A percentile compares a stretch with the other conserved stretches of the same genome.
Evolutionary conservation across 2,888 invertebrate species (phyloP).

Genomic region (Mimas tiliae): DNA sequence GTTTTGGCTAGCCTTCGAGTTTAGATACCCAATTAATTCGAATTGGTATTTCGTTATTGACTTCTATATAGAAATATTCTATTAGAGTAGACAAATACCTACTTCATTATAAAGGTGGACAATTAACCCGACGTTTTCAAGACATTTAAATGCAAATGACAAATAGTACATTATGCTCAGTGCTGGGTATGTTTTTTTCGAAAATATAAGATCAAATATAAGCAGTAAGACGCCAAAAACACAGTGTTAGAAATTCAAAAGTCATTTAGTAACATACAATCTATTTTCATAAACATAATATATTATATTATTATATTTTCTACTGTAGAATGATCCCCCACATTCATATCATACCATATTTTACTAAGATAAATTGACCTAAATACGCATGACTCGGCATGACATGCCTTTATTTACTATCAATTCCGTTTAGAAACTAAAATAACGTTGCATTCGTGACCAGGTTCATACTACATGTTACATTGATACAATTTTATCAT

Average conservation of each 20-base stretch:
- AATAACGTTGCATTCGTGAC: constrained; percentile 27
- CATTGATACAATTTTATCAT: too few species aligned
- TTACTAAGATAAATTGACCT: constrained; percentile 29
- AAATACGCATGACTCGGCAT: constrained; percentile 27
- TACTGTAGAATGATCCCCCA: constrained; percentile 30
- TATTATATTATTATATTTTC: not conserved
- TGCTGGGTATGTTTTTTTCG: not conserved
- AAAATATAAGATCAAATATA: not conserved
- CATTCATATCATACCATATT: constrained; percentile 31
- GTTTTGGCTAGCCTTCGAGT: not conserved
- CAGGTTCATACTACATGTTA: constrained; percentile 5
- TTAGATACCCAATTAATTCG: not conserved
- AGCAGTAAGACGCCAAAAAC: not conserved
- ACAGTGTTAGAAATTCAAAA: not conserved
- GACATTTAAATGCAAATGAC: too few species aligned
- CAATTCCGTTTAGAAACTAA: constrained; percentile 31
- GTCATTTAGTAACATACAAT: not conserved
- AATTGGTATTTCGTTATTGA: too few species aligned
- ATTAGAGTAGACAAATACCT: too few species aligned
- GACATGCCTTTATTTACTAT: constrained; percentile 10
- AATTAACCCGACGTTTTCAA: not conserved
- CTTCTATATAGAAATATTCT: not conserved
- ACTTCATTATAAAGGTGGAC: too few species aligned
- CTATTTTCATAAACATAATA: not conserved
- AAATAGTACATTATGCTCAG: too few species aligned